Percentiles rank a stretch among this genome's conserved stretches.
These are phyloP conservation scores for Hyperopisus bebe DNA, from an alignment of 2,113 vertebrate species.

Conservation along the genomic window DNA sequence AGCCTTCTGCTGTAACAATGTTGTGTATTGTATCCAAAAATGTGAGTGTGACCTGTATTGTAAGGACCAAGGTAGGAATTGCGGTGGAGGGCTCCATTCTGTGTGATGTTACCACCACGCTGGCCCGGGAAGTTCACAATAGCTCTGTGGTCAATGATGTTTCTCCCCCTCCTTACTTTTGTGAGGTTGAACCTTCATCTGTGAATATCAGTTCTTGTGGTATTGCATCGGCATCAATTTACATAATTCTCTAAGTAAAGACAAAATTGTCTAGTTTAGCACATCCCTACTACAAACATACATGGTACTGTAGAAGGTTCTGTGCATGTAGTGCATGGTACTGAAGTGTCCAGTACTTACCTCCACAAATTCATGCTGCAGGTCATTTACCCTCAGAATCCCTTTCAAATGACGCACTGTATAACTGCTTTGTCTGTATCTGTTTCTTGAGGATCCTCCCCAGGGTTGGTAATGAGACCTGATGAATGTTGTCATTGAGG, in stretches of 20 bases:
- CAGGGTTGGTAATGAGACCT: background rate
- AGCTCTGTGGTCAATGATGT: too few species aligned
- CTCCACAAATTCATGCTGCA: background rate
- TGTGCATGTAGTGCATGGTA: background rate
- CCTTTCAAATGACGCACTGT: too few species aligned
- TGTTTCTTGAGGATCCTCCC: too few species aligned
- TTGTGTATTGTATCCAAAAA: too few species aligned
- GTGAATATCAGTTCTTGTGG: slow-evolving; percentile 1
- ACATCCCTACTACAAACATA: background rate
- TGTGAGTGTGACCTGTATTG: too few species aligned
- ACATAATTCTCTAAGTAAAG: slow-evolving; percentile 6
- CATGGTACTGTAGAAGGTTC: background rate
- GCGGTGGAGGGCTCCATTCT: too few species aligned
- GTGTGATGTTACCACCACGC: too few species aligned
- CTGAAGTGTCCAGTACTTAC: background rate
- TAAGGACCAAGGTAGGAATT: too few species aligned
- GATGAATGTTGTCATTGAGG: background rate
- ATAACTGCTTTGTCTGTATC: background rate
- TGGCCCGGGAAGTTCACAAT: too few species aligned
- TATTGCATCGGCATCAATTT: slow-evolving; percentile 10
- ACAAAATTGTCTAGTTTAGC: slow-evolving; percentile 16
- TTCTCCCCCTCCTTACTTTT: background rate
- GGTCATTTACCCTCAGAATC: too few species aligned
- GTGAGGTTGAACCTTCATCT: background rate
- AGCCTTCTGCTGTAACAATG: too few species aligned